Percentiles rank a stretch among this genome's conserved stretches.
Conservation (phyloP, 2,888 invertebrate genomes). For the Cantharis flavilabris region DNA sequence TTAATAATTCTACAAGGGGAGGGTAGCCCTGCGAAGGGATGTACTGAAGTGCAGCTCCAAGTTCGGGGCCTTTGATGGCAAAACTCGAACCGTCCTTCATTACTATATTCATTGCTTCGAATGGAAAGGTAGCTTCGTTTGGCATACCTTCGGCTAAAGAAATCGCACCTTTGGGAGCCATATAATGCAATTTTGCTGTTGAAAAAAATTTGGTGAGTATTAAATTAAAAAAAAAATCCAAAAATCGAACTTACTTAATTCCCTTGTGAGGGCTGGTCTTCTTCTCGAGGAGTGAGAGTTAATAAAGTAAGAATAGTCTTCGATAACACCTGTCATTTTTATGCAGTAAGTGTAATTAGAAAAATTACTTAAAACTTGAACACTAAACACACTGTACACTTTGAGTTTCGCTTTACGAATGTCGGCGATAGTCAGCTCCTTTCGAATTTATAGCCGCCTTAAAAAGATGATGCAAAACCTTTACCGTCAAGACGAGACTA, state of each 20-base stretch:
- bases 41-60: constrained; percentile 74
- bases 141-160: constrained; percentile 77
- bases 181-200: constrained; percentile 59
- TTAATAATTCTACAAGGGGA: constrained; percentile 63
- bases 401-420: constrained; percentile 7
- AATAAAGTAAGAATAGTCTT: constrained; percentile 59
- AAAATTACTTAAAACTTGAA: not conserved
- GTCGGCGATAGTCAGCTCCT: not conserved
- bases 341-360: not conserved
- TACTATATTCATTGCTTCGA: constrained; percentile 64
- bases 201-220: not conserved
- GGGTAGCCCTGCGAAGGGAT: constrained; percentile 73
- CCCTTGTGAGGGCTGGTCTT: constrained; percentile 58
- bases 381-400: not conserved
- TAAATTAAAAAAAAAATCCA: constrained; percentile 8
- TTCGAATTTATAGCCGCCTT: constrained; percentile 17
- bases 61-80: constrained; percentile 61
- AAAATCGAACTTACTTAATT: constrained; percentile 56
- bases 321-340: constrained; percentile 6
- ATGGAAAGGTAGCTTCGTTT: constrained; percentile 73
- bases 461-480: constrained; percentile 18
- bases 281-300: constrained; percentile 57
- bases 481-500: constrained; percentile 5
- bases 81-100: constrained; percentile 61
- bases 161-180: constrained; percentile 58